These are phyloP conservation scores for Heptranchias perlo DNA, from an alignment of 2,113 vertebrate genomes.

Conservation along the genomic window DNA sequence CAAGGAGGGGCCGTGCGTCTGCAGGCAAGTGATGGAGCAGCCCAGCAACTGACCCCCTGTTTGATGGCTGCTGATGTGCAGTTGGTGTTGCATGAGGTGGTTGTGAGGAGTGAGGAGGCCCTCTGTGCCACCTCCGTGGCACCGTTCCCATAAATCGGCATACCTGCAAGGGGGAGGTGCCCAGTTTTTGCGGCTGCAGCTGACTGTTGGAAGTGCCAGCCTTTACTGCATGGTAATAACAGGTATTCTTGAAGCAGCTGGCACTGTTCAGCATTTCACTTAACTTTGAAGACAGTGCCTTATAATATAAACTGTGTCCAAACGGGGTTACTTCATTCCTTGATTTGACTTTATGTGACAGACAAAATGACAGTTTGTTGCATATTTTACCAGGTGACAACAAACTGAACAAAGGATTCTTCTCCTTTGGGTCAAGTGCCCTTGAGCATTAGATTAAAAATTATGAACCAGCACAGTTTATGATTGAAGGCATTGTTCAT, in stretches of 20 bases:
- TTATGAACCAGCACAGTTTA: not conserved
- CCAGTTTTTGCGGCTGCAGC: not conserved
- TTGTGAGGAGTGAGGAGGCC: no score
- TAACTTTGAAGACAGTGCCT: not conserved
- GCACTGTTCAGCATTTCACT: not conserved
- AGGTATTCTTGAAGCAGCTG: not conserved
- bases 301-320: not conserved
- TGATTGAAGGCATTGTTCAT: conserved; percentile 17
- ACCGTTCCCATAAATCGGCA: not conserved
- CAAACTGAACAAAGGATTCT: not conserved
- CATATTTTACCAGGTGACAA: not conserved
- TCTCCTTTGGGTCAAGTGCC: not conserved
- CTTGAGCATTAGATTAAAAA: not conserved
- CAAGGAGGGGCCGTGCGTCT: no score
- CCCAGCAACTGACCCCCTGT: no score
- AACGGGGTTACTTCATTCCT: not conserved
- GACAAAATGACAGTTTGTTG: not conserved
- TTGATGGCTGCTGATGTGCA: no score
- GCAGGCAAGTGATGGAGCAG: no score
- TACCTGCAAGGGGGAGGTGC: not conserved
- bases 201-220: not conserved
- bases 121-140: no score
- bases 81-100: no score
- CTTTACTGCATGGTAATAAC: not conserved
- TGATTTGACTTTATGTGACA: not conserved